Percentiles rank a stretch among this genome's conserved stretches.
Evolutionary conservation across 2,888 invertebrate genomes (phyloP).

Genomic region (Theretra japonica): DNA sequence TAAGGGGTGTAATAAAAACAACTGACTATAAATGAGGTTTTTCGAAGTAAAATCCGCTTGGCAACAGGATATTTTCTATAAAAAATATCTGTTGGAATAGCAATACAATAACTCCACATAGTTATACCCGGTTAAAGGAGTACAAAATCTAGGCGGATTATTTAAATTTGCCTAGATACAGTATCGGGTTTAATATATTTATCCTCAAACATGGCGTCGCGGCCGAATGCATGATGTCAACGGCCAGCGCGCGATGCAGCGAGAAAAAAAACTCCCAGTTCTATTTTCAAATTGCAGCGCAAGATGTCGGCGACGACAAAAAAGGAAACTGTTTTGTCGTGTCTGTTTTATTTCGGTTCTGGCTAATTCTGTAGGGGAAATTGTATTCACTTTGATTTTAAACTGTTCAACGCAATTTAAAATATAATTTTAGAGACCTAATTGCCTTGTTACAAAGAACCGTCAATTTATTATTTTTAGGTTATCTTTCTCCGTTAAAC

Average conservation of each 20-base stretch:
- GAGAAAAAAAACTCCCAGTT: conserved; percentile 68
- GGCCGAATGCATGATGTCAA: conserved; percentile 77
- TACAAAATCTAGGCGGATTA: not conserved
- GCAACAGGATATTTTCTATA: too few species aligned
- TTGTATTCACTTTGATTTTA: not conserved
- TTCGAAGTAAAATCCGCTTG: too few species aligned
- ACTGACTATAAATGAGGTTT: too few species aligned
- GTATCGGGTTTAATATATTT: conserved; percentile 58
- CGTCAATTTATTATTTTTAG: not conserved
- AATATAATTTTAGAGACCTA: not conserved
- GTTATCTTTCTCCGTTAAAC: not conserved
- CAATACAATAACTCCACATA: too few species aligned
- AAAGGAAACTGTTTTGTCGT: conserved; percentile 55
- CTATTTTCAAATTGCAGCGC: conserved; percentile 79
- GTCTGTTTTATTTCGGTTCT: conserved; percentile 32
- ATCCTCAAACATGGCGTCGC: conserved; percentile 70
- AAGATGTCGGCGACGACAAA: conserved; percentile 59
- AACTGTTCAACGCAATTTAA: not conserved
- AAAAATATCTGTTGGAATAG: too few species aligned
- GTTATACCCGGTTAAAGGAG: too few species aligned
- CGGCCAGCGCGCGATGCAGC: conserved; percentile 76
- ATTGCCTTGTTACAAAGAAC: not conserved
- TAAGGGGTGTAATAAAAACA: too few species aligned
- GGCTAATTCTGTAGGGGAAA: conserved; percentile 21
- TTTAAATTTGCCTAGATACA: conserved; percentile 23